These are phyloP conservation scores for Apogon hyalosoma DNA, from an alignment of 2,797 vertebrate genomes.

Conservation along the genomic window DNA sequence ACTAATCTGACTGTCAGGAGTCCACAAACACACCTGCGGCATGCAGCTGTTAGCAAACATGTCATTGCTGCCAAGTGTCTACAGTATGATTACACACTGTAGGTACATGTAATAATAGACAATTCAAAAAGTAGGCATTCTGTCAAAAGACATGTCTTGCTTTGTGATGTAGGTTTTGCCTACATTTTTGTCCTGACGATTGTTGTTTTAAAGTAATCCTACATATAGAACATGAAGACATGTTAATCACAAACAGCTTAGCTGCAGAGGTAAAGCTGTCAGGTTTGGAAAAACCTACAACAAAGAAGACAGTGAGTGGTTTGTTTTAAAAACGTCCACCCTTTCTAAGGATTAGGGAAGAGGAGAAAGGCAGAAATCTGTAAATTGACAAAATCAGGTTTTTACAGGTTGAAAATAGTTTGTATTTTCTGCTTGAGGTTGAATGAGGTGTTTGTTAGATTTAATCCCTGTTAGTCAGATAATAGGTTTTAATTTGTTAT, in stretches of 20 bases:
- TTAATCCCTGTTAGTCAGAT: slow-evolving; percentile 15
- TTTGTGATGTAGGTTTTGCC: slow-evolving; percentile 59
- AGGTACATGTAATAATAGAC: slow-evolving; percentile 26
- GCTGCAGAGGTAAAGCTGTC: slow-evolving; percentile 69
- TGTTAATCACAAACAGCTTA: slow-evolving; percentile 71
- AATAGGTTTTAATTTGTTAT: slow-evolving; percentile 11
- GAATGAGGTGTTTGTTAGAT: slow-evolving; percentile 8
- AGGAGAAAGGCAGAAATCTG: slow-evolving; percentile 48
- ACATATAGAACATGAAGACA: slow-evolving; percentile 55
- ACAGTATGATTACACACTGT: slow-evolving; percentile 21
- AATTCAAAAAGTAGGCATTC: slow-evolving; percentile 52
- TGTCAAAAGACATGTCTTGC: slow-evolving; percentile 57
- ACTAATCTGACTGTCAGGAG: not conserved
- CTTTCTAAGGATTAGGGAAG: slow-evolving; percentile 72
- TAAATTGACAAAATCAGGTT: slow-evolving; percentile 61
- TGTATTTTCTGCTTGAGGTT: slow-evolving; percentile 10
- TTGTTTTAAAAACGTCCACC: slow-evolving; percentile 63
- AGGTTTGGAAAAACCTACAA: slow-evolving; percentile 48
- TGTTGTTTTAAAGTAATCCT: slow-evolving; percentile 82
- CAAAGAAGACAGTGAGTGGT: slow-evolving; percentile 67
- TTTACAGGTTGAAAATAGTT: slow-evolving; percentile 62
- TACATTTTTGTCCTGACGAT: slow-evolving; percentile 74
- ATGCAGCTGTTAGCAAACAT: slow-evolving; percentile 38
- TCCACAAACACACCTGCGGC: slow-evolving; percentile 42
- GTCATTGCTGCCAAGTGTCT: slow-evolving; percentile 22